A percentile compares a stretch with the other conserved stretches of the same genome.
Evolutionary conservation across 2,113 vertebrate species (phyloP).

Genomic region (Corynorhinus townsendii): DNA sequence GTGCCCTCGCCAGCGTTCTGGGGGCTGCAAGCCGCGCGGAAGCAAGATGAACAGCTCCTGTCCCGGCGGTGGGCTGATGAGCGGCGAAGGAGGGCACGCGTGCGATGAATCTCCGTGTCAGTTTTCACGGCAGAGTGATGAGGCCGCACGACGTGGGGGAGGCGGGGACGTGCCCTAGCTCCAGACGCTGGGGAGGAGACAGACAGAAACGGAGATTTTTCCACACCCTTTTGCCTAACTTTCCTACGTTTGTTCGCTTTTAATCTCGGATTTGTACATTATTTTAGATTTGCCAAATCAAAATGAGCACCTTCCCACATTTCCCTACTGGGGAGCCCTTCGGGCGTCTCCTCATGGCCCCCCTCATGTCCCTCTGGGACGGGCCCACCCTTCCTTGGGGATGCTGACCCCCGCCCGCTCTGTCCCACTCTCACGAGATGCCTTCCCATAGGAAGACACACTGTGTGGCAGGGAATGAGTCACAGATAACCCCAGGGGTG

Average conservation of each 20-base stretch:
- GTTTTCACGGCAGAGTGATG: background rate
- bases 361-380: rapidly evolving
- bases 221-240: background rate
- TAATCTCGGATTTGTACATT: background rate
- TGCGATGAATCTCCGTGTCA: slow-evolving; percentile 1
- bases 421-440: background rate
- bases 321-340: background rate
- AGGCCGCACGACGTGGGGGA: rapidly evolving
- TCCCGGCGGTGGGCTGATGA: background rate
- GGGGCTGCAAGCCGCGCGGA: background rate
- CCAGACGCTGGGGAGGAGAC: background rate
- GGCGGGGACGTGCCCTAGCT: background rate
- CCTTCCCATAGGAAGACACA: rapidly evolving
- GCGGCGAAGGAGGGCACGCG: background rate
- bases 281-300: background rate
- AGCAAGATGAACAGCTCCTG: slow-evolving; percentile 1
- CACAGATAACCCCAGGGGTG: background rate
- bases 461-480: background rate
- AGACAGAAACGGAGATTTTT: background rate
- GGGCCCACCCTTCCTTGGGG: background rate
- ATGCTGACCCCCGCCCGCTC: background rate
- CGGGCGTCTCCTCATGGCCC: rapidly evolving
- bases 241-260: background rate
- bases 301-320: background rate
- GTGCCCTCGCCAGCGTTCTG: background rate